phyloP scores from a whole-genome alignment of 1,140 invertebrate genomes.

The Papilio dardanus region DNA sequence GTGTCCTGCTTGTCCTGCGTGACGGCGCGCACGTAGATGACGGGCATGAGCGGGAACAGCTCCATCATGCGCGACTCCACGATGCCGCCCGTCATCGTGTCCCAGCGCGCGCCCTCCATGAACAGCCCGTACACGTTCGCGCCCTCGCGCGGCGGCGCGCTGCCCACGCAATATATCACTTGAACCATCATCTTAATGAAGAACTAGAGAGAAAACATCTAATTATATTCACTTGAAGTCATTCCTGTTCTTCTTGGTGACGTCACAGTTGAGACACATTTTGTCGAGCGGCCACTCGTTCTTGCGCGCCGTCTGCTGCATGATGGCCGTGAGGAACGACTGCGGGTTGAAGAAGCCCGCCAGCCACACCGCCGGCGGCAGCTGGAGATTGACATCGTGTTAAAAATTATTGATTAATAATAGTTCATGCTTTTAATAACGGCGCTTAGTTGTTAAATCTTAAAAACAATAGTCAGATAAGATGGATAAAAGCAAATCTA shows the following conservation, averaged over 20 bases:
- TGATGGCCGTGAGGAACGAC: conserved; percentile 97
- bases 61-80: conserved; percentile 94
- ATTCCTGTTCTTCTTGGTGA: conserved; percentile 95
- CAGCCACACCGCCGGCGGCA: conserved; percentile 95
- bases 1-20: conserved; percentile 95
- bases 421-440: too few relatives aligned
- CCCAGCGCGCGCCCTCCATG: conserved; percentile 98
- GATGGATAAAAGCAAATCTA: conserved; percentile 38
- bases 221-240: conserved; percentile 87
- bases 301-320: conserved; percentile 97
- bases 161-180: conserved; percentile 50
- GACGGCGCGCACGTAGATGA: conserved; percentile 94
- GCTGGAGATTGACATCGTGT: conserved; percentile 84
- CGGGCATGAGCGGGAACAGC: conserved; percentile 94
- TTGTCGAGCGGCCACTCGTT: conserved; percentile 98
- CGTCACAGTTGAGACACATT: conserved; percentile 97
- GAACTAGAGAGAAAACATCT: not conserved
- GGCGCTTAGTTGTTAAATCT: not conserved
- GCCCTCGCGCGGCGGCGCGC: conserved; percentile 92
- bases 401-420: too few relatives aligned
- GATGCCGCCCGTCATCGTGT: conserved; percentile 89
- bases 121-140: conserved; percentile 95
- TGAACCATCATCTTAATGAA: not conserved
- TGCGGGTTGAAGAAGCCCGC: conserved; percentile 98
- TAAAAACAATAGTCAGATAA: not conserved